Evolutionary conservation across 1,140 invertebrate genomes (phyloP).

Genomic region (Drosophila micromelanica): DNA sequence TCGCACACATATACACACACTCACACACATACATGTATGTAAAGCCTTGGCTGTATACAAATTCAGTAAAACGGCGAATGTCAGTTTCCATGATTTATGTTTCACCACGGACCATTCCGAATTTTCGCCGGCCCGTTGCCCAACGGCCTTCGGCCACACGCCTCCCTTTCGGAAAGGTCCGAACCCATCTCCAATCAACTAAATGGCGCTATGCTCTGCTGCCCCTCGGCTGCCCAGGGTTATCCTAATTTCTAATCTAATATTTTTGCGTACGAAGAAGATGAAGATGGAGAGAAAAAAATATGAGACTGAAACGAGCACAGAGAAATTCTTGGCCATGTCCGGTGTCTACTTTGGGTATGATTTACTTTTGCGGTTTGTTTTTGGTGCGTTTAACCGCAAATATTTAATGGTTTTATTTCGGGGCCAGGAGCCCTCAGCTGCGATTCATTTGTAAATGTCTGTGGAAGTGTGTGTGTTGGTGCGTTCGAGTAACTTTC

Average conservation of each 20-base stretch:
- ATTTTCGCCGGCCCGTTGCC: conserved; percentile 64
- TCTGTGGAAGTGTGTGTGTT: conserved; percentile 33
- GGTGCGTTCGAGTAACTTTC: conserved; percentile 29
- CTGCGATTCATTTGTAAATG: conserved; percentile 79
- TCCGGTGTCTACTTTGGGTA: conserved; percentile 69
- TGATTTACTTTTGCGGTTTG: conserved; percentile 82
- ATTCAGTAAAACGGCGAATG: conserved; percentile 79
- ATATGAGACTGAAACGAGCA: conserved; percentile 23
- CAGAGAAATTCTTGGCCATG: conserved; percentile 63
- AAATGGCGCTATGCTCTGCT: conserved; percentile 72
- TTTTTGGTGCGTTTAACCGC: conserved; percentile 82
- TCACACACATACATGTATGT: conserved; percentile 9
- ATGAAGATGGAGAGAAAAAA: too few relatives aligned
- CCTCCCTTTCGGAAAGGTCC: conserved; percentile 4
- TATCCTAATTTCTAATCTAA: conserved; percentile 83
- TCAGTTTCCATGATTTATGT: conserved; percentile 84
- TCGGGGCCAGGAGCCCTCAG: conserved; percentile 56
- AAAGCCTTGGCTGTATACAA: conserved; percentile 52
- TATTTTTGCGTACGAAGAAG: conserved; percentile 68
- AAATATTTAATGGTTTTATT: conserved; percentile 84
- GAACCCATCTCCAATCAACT: conserved; percentile 33
- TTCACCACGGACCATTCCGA: conserved; percentile 76
- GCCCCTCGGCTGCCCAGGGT: conserved; percentile 51
- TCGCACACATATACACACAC: neutral
- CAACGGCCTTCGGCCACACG: conserved; percentile 23